Evolutionary conservation across 2,797 vertebrate species (phyloP).

Genomic region (Podarcis lilfordi): DNA sequence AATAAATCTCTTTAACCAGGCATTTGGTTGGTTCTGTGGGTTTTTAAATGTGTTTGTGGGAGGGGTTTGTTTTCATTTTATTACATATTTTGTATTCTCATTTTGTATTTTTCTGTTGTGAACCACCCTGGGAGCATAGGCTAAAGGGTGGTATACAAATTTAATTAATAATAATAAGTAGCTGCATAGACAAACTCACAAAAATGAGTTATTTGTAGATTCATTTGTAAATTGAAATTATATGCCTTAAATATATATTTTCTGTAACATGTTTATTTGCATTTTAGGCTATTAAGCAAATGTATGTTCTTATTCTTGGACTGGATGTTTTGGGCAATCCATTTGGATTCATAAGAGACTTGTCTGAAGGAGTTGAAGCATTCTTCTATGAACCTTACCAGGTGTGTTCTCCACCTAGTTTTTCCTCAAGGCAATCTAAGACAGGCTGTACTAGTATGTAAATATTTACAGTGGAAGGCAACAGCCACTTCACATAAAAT

Average conservation of each 20-base stretch:
- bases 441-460: background rate
- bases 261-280: constrained; percentile 16
- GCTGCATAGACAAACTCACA: background rate
- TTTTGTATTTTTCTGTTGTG: too few relatives aligned
- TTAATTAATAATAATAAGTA: background rate
- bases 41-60: too few relatives aligned
- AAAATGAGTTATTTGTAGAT: background rate
- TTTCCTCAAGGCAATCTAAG: background rate
- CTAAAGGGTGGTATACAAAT: background rate
- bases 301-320: constrained; percentile 97
- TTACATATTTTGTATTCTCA: too few relatives aligned
- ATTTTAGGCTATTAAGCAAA: constrained; percentile 95
- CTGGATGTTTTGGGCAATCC: constrained; percentile 98
- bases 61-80: too few relatives aligned
- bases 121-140: too few relatives aligned
- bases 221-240: background rate
- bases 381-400: constrained; percentile 99
- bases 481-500: background rate
- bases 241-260: background rate
- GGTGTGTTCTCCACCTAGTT: constrained; percentile 74
- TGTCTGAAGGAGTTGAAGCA: constrained; percentile 97
- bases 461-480: background rate
- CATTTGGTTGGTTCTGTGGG: too few relatives aligned
- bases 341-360: constrained; percentile 94
- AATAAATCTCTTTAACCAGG: too few relatives aligned